Conservation (phyloP, 64 coral and sea anemone genomes). For the Catalaphyllia jardinei region DNA sequence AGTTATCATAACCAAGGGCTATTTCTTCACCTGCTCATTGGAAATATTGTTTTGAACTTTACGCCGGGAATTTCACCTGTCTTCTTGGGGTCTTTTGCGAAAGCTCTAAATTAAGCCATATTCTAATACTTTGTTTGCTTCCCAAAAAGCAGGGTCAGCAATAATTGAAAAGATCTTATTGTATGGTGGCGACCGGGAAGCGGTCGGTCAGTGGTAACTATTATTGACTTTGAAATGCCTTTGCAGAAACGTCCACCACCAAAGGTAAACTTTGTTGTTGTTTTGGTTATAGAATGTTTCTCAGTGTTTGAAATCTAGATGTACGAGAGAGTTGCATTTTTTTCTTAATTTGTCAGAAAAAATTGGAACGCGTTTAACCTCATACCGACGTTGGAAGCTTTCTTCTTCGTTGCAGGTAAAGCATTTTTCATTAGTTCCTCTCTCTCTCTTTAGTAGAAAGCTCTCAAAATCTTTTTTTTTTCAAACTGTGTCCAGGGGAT, state of each 20-base stretch:
- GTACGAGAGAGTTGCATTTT: not conserved
- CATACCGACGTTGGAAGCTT: conserved; percentile 47
- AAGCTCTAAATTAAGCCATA: not conserved
- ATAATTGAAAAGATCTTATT: conserved; percentile 32
- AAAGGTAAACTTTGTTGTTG: not conserved
- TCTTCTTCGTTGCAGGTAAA: conserved; percentile 5
- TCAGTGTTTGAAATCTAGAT: not conserved
- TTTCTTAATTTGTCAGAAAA: conserved; percentile 14
- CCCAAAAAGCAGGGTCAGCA: conserved; percentile 6
- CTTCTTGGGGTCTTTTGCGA: conserved; percentile 42
- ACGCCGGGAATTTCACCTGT: not conserved
- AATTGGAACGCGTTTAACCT: conserved; percentile 16
- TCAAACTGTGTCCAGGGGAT: no score
- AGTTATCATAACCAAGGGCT: no score
- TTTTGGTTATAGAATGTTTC: not conserved
- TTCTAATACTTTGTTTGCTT: conserved; percentile 39
- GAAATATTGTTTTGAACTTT: no score
- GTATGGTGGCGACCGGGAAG: conserved; percentile 25
- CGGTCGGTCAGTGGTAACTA: conserved; percentile 49
- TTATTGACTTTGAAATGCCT: conserved; percentile 39
- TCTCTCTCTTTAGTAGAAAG: conserved; percentile 2
- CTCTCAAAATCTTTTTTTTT: not conserved
- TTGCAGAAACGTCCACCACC: conserved; percentile 46
- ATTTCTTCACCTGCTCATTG: no score
- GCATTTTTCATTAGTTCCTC: not conserved